These are phyloP conservation scores for Drosophila kikkawai DNA, from an alignment of 1,140 invertebrate species.

Conservation along the genomic window DNA sequence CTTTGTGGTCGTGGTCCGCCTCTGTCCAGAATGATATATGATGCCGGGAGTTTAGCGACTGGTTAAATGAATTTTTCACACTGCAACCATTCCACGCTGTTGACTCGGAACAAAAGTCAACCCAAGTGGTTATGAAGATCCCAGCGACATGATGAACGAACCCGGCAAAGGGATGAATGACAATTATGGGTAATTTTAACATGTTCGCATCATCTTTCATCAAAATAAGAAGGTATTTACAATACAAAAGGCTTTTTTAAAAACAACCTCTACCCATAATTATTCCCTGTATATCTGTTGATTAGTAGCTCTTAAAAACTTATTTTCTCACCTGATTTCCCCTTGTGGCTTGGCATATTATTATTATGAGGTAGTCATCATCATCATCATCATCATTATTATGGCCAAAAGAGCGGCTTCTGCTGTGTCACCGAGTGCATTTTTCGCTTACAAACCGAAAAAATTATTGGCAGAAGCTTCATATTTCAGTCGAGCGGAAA, in stretches of 20 bases:
- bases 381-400: background rate
- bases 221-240: background rate
- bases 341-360: background rate
- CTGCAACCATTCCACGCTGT: conserved; percentile 68
- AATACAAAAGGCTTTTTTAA: too few relatives aligned
- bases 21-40: conserved; percentile 68
- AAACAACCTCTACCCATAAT: background rate
- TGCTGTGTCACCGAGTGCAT: conserved; percentile 51
- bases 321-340: background rate
- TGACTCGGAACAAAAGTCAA: conserved; percentile 75
- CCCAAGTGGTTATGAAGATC: conserved; percentile 44
- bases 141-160: conserved; percentile 39
- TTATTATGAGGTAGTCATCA: conserved; percentile 1
- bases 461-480: conserved; percentile 61
- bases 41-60: conserved; percentile 72
- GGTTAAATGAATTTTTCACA: conserved; percentile 81
- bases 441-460: conserved; percentile 29
- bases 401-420: conserved; percentile 13
- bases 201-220: conserved; percentile 3
- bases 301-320: conserved; percentile 13
- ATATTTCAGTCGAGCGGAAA: conserved; percentile 60
- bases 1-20: conserved; percentile 13
- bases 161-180: conserved; percentile 46
- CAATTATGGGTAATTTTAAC: conserved; percentile 62
- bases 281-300: background rate